Conservation (phyloP, 2,797 vertebrate genomes). For the Sus cebifrons region DNA sequence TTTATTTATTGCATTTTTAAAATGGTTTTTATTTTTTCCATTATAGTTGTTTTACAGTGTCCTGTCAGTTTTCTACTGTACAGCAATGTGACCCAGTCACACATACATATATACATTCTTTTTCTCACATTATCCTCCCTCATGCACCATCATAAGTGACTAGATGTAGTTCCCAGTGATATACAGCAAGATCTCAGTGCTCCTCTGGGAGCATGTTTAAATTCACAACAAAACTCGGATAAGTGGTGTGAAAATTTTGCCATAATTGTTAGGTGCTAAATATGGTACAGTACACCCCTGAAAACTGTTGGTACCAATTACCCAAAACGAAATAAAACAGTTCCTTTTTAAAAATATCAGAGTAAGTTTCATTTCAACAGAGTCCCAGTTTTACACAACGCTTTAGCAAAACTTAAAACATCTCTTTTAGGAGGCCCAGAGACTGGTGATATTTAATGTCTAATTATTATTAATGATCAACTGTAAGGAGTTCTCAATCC, state of each 20-base stretch:
- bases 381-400: background rate
- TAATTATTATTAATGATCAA: slow-evolving; percentile 41
- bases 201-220: background rate
- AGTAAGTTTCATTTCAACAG: background rate
- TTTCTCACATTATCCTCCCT: too few species aligned
- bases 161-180: too few species aligned
- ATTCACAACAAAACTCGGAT: slow-evolving; percentile 12
- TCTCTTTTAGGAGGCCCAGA: background rate
- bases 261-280: background rate
- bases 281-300: background rate
- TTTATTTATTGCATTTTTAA: too few species aligned
- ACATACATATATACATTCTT: too few species aligned
- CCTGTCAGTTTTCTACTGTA: too few species aligned
- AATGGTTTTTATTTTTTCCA: too few species aligned
- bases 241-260: slow-evolving; percentile 2
- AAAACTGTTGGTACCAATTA: slow-evolving; percentile 26
- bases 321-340: slow-evolving; percentile 43
- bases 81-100: too few species aligned
- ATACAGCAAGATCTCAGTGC: too few species aligned
- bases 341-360: background rate
- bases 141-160: too few species aligned
- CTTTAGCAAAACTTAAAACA: slow-evolving; percentile 29
- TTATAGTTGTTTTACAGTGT: too few species aligned
- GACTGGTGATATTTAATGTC: background rate
- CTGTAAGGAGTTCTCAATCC: background rate